Base-by-base conservation (phyloP, 2,797 vertebrate genomes). In the Mastacembelus armatus region DNA sequence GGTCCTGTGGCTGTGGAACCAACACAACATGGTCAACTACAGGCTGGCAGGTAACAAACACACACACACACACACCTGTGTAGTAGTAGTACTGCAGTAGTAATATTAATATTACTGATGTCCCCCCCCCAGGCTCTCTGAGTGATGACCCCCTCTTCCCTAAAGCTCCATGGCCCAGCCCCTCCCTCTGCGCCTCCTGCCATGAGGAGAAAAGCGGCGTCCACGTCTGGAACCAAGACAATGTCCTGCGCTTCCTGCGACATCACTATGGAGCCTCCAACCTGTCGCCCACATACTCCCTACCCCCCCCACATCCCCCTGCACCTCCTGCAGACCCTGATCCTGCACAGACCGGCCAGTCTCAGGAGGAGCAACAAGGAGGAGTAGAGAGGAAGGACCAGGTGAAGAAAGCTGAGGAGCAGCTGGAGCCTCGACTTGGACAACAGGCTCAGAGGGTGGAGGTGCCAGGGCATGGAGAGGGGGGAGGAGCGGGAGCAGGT, bases 101-200 rank as follows among this genome's bases (percentile, higher is more conserved):
- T n/a, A n/a, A n/a, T n/a, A n/a, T n/a, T n/a, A n/a, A n/a, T n/a
- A n/a, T n/a, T n/a, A n/a, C n/a, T 19, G n/a, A 10, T 22, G 15
- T 16, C n/a, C 66, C 42, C 10, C 55, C 57, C 36, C 11, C 80
- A 99, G 98, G 97, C 3, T 93, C 96, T 10, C 90, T 93, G 44
- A 96, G 95, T 0, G 97, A 99, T 49, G 98, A 98, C 83, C 96
- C 96, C 2, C 92, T 85, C 75, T 96, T 96, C 67, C 97, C 96
- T 2, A 99, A 99, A 81, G 92, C 92, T 0, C 93, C 93, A 0
- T 99, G 98, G 98, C 98, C 98, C 0, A 93, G 94, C 42, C 94
- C 95, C 2, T 91, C 95, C 35, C 84, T 97, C 30, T 99, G 98
- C 61, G 83, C 96, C 0, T 71, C 92, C 0, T 99, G 98, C 66